These are phyloP conservation scores for Sclerodermus sp. DNA, from an alignment of 2,888 invertebrate species.

Conservation along the genomic window DNA sequence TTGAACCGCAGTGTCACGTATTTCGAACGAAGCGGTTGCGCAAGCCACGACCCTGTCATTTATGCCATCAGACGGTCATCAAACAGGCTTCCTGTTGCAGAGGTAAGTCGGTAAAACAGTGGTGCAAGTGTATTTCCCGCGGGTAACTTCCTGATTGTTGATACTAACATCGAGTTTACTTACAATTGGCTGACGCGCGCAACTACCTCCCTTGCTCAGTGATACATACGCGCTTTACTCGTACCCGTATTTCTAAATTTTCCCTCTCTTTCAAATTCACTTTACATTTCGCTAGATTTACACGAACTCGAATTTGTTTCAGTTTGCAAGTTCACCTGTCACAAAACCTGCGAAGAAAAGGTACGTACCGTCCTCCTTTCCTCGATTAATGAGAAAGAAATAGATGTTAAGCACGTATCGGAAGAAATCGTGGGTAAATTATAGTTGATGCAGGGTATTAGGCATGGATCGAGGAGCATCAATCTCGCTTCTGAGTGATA, in stretches of 20 bases:
- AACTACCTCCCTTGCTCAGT: neutral
- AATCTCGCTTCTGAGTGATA: too few species aligned
- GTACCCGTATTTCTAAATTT: too few species aligned
- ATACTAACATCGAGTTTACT: too few species aligned
- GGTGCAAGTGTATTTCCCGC: neutral
- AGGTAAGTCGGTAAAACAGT: slow-evolving; percentile 62
- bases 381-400: too few species aligned
- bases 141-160: neutral
- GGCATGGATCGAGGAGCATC: too few species aligned
- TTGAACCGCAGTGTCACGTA: slow-evolving; percentile 69
- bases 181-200: neutral
- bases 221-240: too few species aligned
- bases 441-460: too few species aligned
- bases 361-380: too few species aligned
- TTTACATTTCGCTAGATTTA: too few species aligned
- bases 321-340: slow-evolving; percentile 83
- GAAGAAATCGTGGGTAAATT: too few species aligned
- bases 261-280: too few species aligned
- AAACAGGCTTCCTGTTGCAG: slow-evolving; percentile 76
- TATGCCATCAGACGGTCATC: slow-evolving; percentile 77
- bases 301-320: slow-evolving; percentile 64
- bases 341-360: slow-evolving; percentile 77
- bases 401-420: too few species aligned
- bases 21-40: slow-evolving; percentile 76
- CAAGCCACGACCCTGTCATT: slow-evolving; percentile 75